phyloP scores from a whole-genome alignment of 1,140 invertebrate species.

The Lethrus apterus region DNA sequence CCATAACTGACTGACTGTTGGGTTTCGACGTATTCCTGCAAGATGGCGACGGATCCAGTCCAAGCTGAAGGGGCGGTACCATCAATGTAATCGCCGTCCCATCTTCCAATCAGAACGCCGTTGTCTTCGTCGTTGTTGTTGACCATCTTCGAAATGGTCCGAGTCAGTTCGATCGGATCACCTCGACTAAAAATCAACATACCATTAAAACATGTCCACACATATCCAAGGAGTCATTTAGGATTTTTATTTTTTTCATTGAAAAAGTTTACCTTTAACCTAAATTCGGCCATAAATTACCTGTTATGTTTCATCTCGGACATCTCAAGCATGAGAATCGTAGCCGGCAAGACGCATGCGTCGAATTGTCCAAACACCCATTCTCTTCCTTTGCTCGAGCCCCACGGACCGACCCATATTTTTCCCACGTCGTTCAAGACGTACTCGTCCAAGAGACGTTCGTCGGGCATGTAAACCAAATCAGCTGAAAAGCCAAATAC shows the following conservation, averaged over 20 bases:
- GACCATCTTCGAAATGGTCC: constrained; percentile 65
- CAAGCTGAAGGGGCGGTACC: constrained; percentile 59
- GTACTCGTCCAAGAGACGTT: constrained; percentile 56
- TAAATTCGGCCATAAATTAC: not conserved
- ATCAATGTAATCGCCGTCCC: constrained; percentile 65
- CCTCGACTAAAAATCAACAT: constrained; percentile 46
- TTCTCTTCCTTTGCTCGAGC: constrained; percentile 50
- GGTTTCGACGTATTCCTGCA: constrained; percentile 53
- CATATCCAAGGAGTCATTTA: not conserved
- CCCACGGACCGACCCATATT: constrained; percentile 63
- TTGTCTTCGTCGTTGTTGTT: constrained; percentile 60
- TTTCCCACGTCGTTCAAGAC: constrained; percentile 65
- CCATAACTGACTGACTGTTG: constrained; percentile 59
- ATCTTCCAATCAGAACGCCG: constrained; percentile 61
- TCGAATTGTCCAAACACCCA: constrained; percentile 72
- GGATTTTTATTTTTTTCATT: too few species aligned
- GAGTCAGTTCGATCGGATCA: constrained; percentile 61
- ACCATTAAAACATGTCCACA: constrained; percentile 17
- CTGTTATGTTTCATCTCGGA: constrained; percentile 42
- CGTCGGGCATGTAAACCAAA: constrained; percentile 57
- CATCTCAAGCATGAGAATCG: constrained; percentile 53
- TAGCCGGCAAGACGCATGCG: constrained; percentile 51
- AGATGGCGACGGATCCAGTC: constrained; percentile 58
- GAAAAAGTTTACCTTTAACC: too few species aligned
- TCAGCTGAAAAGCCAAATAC: constrained; percentile 54